phyloP scores from a whole-genome alignment of 2,888 invertebrate species.

The Parascotia fuliginaria region DNA sequence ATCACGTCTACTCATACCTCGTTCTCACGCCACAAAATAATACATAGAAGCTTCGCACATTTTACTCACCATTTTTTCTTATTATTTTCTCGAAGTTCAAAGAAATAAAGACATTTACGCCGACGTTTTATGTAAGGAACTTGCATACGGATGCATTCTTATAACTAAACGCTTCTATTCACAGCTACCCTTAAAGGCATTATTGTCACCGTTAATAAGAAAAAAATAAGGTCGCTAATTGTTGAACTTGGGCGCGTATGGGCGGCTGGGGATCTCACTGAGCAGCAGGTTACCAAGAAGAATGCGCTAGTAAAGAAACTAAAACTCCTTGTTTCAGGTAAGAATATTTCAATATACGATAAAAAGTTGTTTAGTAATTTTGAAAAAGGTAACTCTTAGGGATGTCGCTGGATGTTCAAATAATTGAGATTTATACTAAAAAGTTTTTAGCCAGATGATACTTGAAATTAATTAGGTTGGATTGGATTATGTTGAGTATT shows the following conservation, averaged over 20 bases:
- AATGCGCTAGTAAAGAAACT: conserved; percentile 48
- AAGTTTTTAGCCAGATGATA: conserved; percentile 38
- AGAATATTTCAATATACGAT: conserved; percentile 31
- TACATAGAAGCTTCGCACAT: conserved; percentile 30
- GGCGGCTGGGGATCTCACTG: conserved; percentile 39
- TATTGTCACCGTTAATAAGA: conserved; percentile 34
- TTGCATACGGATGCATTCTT: conserved; percentile 31
- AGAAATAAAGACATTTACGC: conserved; percentile 39
- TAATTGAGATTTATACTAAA: conserved; percentile 48
- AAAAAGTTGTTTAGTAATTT: conserved; percentile 35
- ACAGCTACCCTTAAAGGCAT: conserved; percentile 44
- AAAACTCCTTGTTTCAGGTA: conserved; percentile 53
- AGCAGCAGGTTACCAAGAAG: conserved; percentile 51
- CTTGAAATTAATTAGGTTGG: conserved; percentile 31
- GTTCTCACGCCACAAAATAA: conserved; percentile 36
- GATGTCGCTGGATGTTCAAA: conserved; percentile 15
- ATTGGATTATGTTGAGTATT: conserved; percentile 21
- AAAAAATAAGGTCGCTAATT: conserved; percentile 40
- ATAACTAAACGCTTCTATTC: conserved; percentile 32
- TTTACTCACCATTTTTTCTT: conserved; percentile 28
- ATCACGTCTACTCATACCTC: conserved; percentile 20
- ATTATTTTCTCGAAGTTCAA: conserved; percentile 35
- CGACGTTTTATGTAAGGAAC: conserved; percentile 36
- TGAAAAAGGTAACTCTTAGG: conserved; percentile 34
- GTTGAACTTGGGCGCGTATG: conserved; percentile 43